Evolutionary conservation across 1,140 invertebrate species (phyloP).

Genomic region (Pomacea maculata): DNA sequence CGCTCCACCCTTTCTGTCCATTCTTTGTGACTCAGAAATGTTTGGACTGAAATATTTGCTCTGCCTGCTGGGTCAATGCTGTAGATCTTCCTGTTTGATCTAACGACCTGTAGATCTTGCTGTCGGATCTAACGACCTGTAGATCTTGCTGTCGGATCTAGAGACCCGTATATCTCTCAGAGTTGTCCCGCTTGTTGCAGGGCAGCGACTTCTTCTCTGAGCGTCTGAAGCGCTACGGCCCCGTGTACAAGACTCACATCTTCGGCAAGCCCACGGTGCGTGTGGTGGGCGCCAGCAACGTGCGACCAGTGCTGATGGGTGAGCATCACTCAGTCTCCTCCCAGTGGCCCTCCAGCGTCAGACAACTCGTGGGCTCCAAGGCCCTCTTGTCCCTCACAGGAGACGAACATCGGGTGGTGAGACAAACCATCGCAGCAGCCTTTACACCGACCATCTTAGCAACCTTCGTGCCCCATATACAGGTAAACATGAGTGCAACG

Average conservation of each 20-base stretch:
- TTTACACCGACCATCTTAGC: conserved; percentile 25
- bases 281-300: conserved; percentile 42
- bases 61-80: no score
- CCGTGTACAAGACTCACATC: conserved; percentile 52
- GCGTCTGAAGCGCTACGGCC: conserved; percentile 35
- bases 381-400: conserved; percentile 30
- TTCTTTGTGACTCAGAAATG: no score
- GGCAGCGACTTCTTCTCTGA: conserved; percentile 27
- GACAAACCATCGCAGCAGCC: conserved; percentile 30
- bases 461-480: conserved; percentile 22
- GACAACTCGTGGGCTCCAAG: conserved; percentile 34
- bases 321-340: conserved; percentile 37
- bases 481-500: neutral
- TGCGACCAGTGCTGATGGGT: conserved; percentile 38
- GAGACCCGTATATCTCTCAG: neutral
- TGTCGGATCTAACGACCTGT: neutral
- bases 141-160: neutral
- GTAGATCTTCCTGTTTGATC: neutral
- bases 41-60: no score
- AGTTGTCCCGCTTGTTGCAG: conserved; percentile 16
- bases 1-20: no score
- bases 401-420: conserved; percentile 28
- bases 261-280: conserved; percentile 44
- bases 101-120: neutral
- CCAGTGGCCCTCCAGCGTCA: conserved; percentile 31